These are phyloP conservation scores for Drosophila mulleri DNA, from an alignment of 2,888 invertebrate genomes.

Conservation along the genomic window DNA sequence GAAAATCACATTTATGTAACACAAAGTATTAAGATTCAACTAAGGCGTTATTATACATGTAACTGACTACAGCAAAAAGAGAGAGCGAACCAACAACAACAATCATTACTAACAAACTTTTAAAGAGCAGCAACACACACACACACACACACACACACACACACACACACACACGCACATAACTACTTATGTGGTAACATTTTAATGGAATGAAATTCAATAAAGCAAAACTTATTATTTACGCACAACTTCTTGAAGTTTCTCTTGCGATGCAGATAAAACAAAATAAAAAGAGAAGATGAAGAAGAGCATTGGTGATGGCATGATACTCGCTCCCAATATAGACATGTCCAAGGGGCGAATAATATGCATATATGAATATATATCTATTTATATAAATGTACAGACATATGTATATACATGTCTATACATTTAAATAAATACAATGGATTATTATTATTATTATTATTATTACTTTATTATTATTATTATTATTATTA, in stretches of 20 bases:
- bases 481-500: too few relatives aligned
- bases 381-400: too few relatives aligned
- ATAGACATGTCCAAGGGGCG: background rate
- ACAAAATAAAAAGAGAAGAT: background rate
- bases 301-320: too few relatives aligned
- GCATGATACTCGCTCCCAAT: background rate
- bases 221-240: slow-evolving; percentile 72
- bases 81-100: too few relatives aligned
- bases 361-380: background rate
- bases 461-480: too few relatives aligned
- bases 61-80: background rate
- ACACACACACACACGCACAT: slow-evolving; percentile 30
- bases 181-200: slow-evolving; percentile 59
- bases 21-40: background rate
- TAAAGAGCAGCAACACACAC: background rate
- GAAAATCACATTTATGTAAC: background rate
- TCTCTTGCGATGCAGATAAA: background rate
- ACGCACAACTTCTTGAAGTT: slow-evolving; percentile 54
- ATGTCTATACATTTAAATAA: too few relatives aligned
- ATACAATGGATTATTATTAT: too few relatives aligned
- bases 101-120: slow-evolving; percentile 1
- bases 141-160: background rate
- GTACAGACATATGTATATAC: too few relatives aligned
- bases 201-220: slow-evolving; percentile 74
- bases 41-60: slow-evolving; percentile 2